Base-by-base conservation (phyloP, 1,140 invertebrate genomes). In the Scylla paramamosain region DNA sequence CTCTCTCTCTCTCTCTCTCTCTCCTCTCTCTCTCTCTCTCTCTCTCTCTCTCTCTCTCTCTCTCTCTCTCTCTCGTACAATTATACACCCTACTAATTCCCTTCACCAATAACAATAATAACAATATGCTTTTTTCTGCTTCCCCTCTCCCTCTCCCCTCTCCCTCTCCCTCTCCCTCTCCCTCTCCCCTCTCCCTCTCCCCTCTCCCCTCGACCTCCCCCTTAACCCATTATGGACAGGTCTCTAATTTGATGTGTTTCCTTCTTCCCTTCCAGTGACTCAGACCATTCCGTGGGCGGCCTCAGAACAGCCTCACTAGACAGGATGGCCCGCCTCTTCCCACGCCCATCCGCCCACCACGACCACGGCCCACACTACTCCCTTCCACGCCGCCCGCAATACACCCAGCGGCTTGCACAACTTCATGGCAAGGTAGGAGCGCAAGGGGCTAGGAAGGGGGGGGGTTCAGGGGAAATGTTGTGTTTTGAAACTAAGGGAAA, bases 221-320 rank as follows among this genome's bases (percentile, higher is more conserved):
- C 32, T 45, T 6, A 10, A 14, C 83, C 83, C 10, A 84, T n/a
- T 32, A 84, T 16, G n/a, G 12, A 12, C 83, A 32, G n/a, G 83
- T 14, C n/a, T n/a, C 88, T 39, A 39, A 39, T 39, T 1, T 87
- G 25, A 4, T 8, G 45, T n/a, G 28, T 31, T 39, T 82, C 59
- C 14, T 45, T 84, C 91, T 84, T 39, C 59, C 45, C 39, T 25
- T 95, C 94, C n/a, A 92, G 94, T 29, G 94, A 95, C 82, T 95
- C 94, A 45, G 94, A 95, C 83, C 94, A 95, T 77, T 95, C 94
- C 29, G 94, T 95, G 94, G 94, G 89, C 82, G 91, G 94, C 6
- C 90, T 95, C 7, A n/a, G 90, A 20, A 92, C 91, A 7, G 94
- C 94, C 46, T 92, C 94, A 25, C 91, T 95, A 77, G 94, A 92